Evolutionary conservation across 2,113 vertebrate genomes (phyloP), one percentile per base, ranked within the genome.

Genomic region (Caretta caretta): DNA sequence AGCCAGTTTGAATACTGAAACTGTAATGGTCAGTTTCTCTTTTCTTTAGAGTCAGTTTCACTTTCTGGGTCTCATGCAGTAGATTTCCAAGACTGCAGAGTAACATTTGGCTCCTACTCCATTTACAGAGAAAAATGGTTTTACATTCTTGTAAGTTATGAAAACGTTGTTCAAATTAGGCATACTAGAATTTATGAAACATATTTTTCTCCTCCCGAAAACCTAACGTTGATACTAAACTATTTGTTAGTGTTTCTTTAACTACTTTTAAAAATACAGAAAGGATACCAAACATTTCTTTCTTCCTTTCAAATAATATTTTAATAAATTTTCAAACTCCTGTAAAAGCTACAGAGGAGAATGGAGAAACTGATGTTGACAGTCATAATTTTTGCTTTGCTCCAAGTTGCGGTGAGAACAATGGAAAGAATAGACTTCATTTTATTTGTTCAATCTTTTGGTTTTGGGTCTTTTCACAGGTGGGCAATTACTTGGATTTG

Each of bases 401-500:
- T 92, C 65, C 88, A 48, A 12, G 35, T 94, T 93, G 76, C 90
- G 57, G n/a, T 78, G 10, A 90, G 88, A 92, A 75, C 48, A 96
- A 86, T 84, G 51, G 56, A 88, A 59, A 35, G 82, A 48, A 62
- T 94, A 29, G 10, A 48, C 65, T 86, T 72, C 31, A 29, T 87
- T 92, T 89, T 87, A 96, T 94, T 93, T 95, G 46, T 82, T 83
- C 16, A 93, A 0, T 93, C 80, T 88, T 92, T 35, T 20, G 38
- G n/a, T 93, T 69, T 83, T 48, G 25, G 1, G 2, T 90, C 88
- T 88, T 89, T 90, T 85, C 84, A 83, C 96, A 99, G 98, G 89
- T 98, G 88, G 97, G 97, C 81, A 96, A 96, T 90, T 97, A 93
- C 89, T 46, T 98, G 57, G 90, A 85, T 59, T 87, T 98, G 83